phyloP scores from a whole-genome alignment of 2,888 invertebrate genomes.

The Calliopum simillimum region DNA sequence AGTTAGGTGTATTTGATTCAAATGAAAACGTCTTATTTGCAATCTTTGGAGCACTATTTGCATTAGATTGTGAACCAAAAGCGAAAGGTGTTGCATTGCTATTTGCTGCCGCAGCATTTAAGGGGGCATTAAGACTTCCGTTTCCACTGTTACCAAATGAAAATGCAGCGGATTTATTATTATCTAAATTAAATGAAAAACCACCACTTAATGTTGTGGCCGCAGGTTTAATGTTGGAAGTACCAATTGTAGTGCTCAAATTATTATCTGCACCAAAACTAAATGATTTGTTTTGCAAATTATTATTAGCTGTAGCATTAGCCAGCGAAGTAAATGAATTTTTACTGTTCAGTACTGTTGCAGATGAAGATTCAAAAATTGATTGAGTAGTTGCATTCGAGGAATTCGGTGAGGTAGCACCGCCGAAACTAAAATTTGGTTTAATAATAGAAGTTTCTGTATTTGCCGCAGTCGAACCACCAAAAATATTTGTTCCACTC shows the following conservation, averaged over 20 bases:
- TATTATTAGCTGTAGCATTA: constrained; percentile 28
- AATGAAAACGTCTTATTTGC: constrained; percentile 6
- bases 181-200: constrained; percentile 46
- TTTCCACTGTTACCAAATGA: constrained; percentile 49
- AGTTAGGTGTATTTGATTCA: constrained; percentile 1
- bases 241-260: constrained; percentile 51
- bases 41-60: constrained; percentile 9
- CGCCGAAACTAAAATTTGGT: constrained; percentile 48
- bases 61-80: constrained; percentile 9
- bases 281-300: constrained; percentile 47
- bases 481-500: constrained; percentile 45
- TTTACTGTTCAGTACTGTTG: neutral
- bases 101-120: constrained; percentile 26
- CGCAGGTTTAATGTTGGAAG: constrained; percentile 43
- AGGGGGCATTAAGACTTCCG: constrained; percentile 10
- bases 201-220: constrained; percentile 44
- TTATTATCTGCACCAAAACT: constrained; percentile 46
- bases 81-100: constrained; percentile 5
- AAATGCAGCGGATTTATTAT: constrained; percentile 43
- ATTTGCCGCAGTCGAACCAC: constrained; percentile 25
- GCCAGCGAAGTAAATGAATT: constrained; percentile 42
- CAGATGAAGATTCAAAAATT: constrained; percentile 21
- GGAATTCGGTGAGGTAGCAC: constrained; percentile 25
- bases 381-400: constrained; percentile 17
- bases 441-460: constrained; percentile 38